Conservation (phyloP, 2,888 invertebrate genomes). For the Apotomis capreana region DNA sequence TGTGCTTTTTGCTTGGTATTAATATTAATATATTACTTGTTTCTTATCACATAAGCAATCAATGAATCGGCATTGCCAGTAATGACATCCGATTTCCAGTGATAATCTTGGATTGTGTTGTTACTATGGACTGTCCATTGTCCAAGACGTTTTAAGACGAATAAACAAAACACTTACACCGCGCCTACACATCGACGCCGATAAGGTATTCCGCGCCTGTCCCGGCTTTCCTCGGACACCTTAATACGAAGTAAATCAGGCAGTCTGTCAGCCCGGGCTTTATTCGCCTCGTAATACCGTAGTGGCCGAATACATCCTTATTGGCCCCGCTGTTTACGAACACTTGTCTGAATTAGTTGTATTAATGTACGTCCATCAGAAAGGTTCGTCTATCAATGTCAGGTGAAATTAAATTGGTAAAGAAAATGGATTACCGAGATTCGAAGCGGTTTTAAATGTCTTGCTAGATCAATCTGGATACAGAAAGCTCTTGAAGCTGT, state of each 20-base stretch:
- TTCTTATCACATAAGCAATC: no score
- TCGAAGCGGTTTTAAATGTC: conserved; percentile 41
- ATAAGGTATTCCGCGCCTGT: conserved; percentile 35
- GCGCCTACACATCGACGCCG: conserved; percentile 21
- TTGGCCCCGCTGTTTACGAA: conserved; percentile 48
- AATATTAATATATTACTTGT: no score
- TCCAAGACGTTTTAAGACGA: background rate
- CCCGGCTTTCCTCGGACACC: conserved; percentile 37
- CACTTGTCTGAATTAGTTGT: conserved; percentile 43
- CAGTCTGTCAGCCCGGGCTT: conserved; percentile 33
- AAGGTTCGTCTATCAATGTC: conserved; percentile 26
- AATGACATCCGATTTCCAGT: no score
- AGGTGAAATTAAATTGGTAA: conserved; percentile 27
- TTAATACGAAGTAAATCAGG: conserved; percentile 38
- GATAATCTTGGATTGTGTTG: no score
- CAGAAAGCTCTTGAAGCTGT: conserved; percentile 2
- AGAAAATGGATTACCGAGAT: conserved; percentile 31
- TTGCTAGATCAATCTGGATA: conserved; percentile 12
- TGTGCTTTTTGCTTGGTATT: no score
- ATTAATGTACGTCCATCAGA: conserved; percentile 34
- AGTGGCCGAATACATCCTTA: conserved; percentile 51
- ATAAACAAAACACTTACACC: conserved; percentile 15
- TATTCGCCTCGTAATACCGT: conserved; percentile 37
- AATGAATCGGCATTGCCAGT: no score
- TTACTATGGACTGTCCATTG: background rate